A percentile compares a stretch with the other conserved stretches of the same genome.
These are phyloP conservation scores for Orthonevra nobilis DNA, from an alignment of 2,888 invertebrate genomes.

Conservation along the genomic window DNA sequence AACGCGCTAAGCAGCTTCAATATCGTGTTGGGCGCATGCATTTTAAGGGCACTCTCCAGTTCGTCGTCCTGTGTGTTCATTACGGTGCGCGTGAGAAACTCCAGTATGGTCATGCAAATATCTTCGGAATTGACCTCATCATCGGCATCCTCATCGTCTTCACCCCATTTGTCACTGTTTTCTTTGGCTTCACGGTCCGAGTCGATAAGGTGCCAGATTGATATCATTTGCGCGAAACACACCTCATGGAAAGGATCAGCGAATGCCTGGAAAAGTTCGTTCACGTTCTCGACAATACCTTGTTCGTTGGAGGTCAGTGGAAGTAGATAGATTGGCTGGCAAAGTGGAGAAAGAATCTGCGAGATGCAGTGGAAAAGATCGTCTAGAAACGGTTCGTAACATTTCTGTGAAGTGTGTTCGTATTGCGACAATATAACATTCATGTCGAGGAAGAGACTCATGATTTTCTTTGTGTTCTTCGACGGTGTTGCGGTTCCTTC, in stretches of 20 bases:
- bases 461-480: slow-evolving; percentile 76
- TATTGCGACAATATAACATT: slow-evolving; percentile 78
- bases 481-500: slow-evolving; percentile 72
- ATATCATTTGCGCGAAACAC: slow-evolving; percentile 75
- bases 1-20: slow-evolving; percentile 71
- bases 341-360: slow-evolving; percentile 76
- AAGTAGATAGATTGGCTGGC: slow-evolving; percentile 75
- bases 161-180: slow-evolving; percentile 59
- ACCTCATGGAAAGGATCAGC: slow-evolving; percentile 77
- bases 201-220: slow-evolving; percentile 75
- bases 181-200: slow-evolving; percentile 70
- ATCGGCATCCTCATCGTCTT: slow-evolving; percentile 51
- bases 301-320: slow-evolving; percentile 77
- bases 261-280: slow-evolving; percentile 77
- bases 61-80: slow-evolving; percentile 72
- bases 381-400: slow-evolving; percentile 73
- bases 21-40: slow-evolving; percentile 69
- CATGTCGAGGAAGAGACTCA: slow-evolving; percentile 79
- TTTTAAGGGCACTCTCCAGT: slow-evolving; percentile 65
- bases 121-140: slow-evolving; percentile 74
- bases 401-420: slow-evolving; percentile 74
- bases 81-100: slow-evolving; percentile 73
- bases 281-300: slow-evolving; percentile 77
- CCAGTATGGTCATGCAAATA: slow-evolving; percentile 73
- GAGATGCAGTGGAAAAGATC: slow-evolving; percentile 76